Evolutionary conservation across 2,888 invertebrate genomes (phyloP).

Genomic region (Coecobrya sp.): DNA sequence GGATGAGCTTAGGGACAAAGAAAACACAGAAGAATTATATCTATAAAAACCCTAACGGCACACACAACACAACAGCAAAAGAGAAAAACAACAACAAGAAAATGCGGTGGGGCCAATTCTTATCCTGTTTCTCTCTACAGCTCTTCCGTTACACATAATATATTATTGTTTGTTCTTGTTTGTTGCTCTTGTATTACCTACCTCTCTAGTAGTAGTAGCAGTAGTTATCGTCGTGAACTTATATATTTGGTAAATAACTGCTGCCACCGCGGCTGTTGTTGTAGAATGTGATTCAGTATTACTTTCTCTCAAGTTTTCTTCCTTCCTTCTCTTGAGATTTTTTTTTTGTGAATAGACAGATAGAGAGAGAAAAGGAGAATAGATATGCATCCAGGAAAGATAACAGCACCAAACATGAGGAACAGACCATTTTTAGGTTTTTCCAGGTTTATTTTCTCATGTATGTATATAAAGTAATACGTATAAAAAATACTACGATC

Average conservation of each 20-base stretch:
- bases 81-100: slow-evolving; percentile 46
- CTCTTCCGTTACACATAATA: not conserved
- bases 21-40: slow-evolving; percentile 60
- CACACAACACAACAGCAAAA: slow-evolving; percentile 13
- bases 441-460: not conserved
- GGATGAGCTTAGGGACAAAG: slow-evolving; percentile 74
- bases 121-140: slow-evolving; percentile 9
- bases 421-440: slow-evolving; percentile 18
- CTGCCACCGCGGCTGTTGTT: slow-evolving; percentile 29
- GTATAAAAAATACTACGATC: slow-evolving; percentile 44
- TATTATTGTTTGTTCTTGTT: slow-evolving; percentile 41
- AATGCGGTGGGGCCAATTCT: slow-evolving; percentile 58
- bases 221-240: slow-evolving; percentile 8
- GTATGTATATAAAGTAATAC: not conserved
- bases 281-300: slow-evolving; percentile 65
- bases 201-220: not conserved
- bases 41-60: slow-evolving; percentile 35
- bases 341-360: slow-evolving; percentile 40
- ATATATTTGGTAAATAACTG: slow-evolving; percentile 60
- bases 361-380: not conserved
- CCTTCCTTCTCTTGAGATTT: slow-evolving; percentile 77
- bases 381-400: slow-evolving; percentile 18
- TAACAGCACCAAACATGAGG: not conserved
- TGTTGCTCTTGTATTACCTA: slow-evolving; percentile 40
- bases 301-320: slow-evolving; percentile 63